Conservation (phyloP, 2,888 invertebrate genomes). For the Chaetogeoica ovagalla region DNA sequence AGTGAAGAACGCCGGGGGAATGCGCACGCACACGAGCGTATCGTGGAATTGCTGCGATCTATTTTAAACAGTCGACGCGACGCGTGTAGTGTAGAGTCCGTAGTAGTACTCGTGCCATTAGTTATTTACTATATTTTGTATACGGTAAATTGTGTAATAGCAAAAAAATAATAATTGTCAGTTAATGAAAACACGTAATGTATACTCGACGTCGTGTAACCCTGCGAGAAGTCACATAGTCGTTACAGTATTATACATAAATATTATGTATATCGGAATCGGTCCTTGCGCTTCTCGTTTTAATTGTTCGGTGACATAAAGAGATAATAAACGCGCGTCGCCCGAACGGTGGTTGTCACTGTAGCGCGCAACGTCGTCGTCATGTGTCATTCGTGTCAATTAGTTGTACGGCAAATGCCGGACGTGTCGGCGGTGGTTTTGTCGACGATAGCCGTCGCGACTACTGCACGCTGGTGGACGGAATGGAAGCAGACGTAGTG, state of each 20-base stretch:
- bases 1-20: background rate
- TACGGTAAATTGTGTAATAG: no score
- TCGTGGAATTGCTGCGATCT: background rate
- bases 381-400: slow-evolving; percentile 49
- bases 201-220: background rate
- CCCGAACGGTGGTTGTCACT: slow-evolving; percentile 4
- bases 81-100: no score
- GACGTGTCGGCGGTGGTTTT: background rate
- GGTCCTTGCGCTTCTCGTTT: slow-evolving; percentile 1
- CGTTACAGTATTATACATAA: background rate
- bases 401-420: slow-evolving; percentile 12
- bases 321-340: slow-evolving; percentile 26
- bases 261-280: no score
- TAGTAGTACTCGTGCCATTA: no score
- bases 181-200: background rate
- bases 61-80: slow-evolving; percentile 23
- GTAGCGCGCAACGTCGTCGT: no score
- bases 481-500: slow-evolving; percentile 44
- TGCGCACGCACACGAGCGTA: no score
- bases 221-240: background rate
- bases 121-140: no score
- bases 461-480: background rate
- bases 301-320: slow-evolving; percentile 41
- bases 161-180: background rate
- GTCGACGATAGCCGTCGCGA: background rate